Conservation (phyloP, 1,140 invertebrate genomes). For the Saccostrea echinata region DNA sequence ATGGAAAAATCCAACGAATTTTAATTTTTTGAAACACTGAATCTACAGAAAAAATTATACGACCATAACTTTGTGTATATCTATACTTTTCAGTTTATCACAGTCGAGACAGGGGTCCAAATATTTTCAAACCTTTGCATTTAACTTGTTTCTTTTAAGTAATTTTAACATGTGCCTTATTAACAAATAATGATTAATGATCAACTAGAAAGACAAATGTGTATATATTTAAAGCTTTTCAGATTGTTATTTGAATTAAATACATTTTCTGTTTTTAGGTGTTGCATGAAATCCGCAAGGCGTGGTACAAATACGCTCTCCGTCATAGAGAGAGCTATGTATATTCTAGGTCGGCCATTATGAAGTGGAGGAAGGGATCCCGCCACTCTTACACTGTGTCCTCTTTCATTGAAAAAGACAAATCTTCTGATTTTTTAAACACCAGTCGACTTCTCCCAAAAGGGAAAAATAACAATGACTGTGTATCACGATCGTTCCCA, state of each 20-base stretch:
- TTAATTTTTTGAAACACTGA: too few relatives aligned
- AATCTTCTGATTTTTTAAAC: not conserved
- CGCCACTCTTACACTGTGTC: not conserved
- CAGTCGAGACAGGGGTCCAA: too few relatives aligned
- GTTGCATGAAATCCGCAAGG: conserved; percentile 45
- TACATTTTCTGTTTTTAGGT: conserved; percentile 26
- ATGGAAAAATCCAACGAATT: too few relatives aligned
- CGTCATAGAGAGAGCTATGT: conserved; percentile 47
- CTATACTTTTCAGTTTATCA: too few relatives aligned
- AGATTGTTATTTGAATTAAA: not conserved
- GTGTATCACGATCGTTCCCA: not conserved
- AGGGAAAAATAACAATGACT: conserved; percentile 17
- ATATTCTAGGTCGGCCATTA: conserved; percentile 53
- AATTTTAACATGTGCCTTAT: too few relatives aligned
- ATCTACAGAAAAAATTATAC: too few relatives aligned
- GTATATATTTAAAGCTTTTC: not conserved
- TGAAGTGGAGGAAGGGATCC: conserved; percentile 48
- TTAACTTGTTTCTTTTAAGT: too few relatives aligned
- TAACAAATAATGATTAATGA: too few relatives aligned
- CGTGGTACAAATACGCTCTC: conserved; percentile 59
- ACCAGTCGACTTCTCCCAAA: not conserved
- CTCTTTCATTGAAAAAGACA: not conserved
- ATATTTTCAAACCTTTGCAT: too few relatives aligned
- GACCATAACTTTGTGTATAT: too few relatives aligned
- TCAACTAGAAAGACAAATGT: too few relatives aligned